Evolutionary conservation across 2,888 invertebrate species (phyloP), one percentile per base, ranked within the genome.

Genomic region (Pseudococcus longispinus): DNA sequence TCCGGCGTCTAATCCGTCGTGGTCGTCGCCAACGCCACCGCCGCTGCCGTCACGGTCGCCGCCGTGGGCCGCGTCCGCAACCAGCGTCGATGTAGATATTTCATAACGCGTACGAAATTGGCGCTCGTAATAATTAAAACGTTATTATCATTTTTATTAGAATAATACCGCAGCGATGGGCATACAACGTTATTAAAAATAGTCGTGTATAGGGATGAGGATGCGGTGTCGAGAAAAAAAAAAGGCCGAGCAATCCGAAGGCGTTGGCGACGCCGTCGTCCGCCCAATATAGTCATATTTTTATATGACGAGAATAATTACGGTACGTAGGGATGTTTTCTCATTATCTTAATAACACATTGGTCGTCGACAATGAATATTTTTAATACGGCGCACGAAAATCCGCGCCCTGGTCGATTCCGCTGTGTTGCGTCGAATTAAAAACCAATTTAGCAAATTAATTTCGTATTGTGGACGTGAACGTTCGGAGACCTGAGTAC

Each of bases 371-470:
- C 8, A 60, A 15, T 8, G 65, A 26, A 65, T 65, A 26, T 65
- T 65, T 65, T 65, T 65, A 65, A 65, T 65, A 65, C 11, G 13
- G 65, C 65, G 65, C 23, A 65, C 65, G 65, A 65, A 65, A 65
- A 65, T 65, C 65, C 65, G 65, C 65, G 65, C 15, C 65, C 65
- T 20, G 26, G 65, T 26, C 65, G 23, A 65, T 65, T 65, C 65
- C 65, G 65, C 65, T 26, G 65, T 65, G 65, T 65, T 65, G 65
- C 65, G 65, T 65, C 65, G 65, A 65, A 65, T 65, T 65, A 65
- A 65, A 65, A 65, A 65, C 65, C 65, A 65, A 65, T 65, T 65
- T 65, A 65, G 65, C 65, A 65, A 65, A 65, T 65, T 65, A 65
- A 65, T 65, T 65, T 51, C 51, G n/a, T 51, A 51, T 51, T 51